phyloP scores from a whole-genome alignment of 1,140 invertebrate species.

The Anagrus nilaparvatae region DNA sequence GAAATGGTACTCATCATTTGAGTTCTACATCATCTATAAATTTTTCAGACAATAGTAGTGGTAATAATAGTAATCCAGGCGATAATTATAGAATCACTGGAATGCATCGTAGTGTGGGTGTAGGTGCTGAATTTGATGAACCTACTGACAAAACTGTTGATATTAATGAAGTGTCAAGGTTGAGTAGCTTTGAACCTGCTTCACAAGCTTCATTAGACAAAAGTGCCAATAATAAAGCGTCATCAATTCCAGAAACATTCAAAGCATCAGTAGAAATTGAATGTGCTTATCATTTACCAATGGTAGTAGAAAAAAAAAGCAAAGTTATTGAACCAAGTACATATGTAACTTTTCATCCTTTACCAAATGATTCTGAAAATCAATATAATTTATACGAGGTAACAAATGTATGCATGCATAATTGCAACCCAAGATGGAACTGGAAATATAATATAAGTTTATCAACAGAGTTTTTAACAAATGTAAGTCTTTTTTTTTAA shows the following conservation, averaged over 20 bases:
- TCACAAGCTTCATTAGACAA: neutral
- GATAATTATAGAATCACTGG: conserved; percentile 30
- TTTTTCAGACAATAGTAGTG: conserved; percentile 27
- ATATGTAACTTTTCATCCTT: conserved; percentile 49
- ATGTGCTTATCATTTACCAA: conserved; percentile 46
- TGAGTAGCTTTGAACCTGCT: no score
- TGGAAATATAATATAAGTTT: conserved; percentile 44
- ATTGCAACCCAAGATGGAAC: conserved; percentile 46
- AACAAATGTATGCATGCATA: conserved; percentile 43
- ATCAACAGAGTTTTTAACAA: conserved; percentile 43
- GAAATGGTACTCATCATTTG: no score
- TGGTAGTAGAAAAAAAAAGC: conserved; percentile 35
- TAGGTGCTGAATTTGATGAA: conserved; percentile 35
- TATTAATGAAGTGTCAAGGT: no score
- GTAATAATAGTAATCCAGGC: conserved; percentile 23
- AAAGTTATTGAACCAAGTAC: conserved; percentile 42
- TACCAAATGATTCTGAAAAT: conserved; percentile 26
- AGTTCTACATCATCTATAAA: conserved; percentile 22
- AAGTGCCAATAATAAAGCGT: neutral
- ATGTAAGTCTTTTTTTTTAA: conserved; percentile 34
- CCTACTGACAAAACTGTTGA: conserved; percentile 15
- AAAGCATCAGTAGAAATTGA: conserved; percentile 45
- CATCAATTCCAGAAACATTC: conserved; percentile 28
- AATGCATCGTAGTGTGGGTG: conserved; percentile 35
- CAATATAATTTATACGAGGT: conserved; percentile 32